Evolutionary conservation across 1,140 invertebrate genomes (phyloP).

Genomic region (Leguminivora glycinivorella): DNA sequence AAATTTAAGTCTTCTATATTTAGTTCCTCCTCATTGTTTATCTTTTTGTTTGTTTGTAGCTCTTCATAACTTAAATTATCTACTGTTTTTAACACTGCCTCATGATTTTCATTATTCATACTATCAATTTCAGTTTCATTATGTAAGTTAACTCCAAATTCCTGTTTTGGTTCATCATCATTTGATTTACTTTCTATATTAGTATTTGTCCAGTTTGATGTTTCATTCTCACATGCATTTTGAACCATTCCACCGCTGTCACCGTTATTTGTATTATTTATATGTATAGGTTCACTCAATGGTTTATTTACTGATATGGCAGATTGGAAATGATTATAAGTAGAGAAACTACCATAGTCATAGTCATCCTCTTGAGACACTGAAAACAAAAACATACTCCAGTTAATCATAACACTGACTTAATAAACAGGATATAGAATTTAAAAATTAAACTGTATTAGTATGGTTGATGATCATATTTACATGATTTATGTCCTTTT

Average conservation of each 20-base stretch:
- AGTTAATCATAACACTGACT: conserved; percentile 24
- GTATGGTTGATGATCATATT: background rate
- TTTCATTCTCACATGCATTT: background rate
- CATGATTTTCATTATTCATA: conserved; percentile 29
- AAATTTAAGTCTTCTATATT: conserved; percentile 76
- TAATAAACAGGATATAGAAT: background rate
- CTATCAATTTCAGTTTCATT: background rate
- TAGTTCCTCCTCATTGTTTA: conserved; percentile 59
- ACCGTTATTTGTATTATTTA: background rate
- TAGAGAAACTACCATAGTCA: conserved; percentile 57
- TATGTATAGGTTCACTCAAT: background rate
- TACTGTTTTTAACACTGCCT: conserved; percentile 17
- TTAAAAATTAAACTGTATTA: background rate
- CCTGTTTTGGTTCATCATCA: conserved; percentile 29
- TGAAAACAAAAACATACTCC: conserved; percentile 45
- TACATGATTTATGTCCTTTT: background rate
- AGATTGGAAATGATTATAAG: conserved; percentile 40
- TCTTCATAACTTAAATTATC: background rate
- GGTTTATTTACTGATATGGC: conserved; percentile 25
- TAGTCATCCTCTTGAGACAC: conserved; percentile 68
- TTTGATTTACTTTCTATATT: conserved; percentile 34
- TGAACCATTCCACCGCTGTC: background rate
- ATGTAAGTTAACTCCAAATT: conserved; percentile 36
- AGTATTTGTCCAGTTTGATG: conserved; percentile 30
- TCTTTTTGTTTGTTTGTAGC: conserved; percentile 11